These are phyloP conservation scores for Numenius phaeopus DNA, from an alignment of 2,797 vertebrate genomes.

Conservation along the genomic window DNA sequence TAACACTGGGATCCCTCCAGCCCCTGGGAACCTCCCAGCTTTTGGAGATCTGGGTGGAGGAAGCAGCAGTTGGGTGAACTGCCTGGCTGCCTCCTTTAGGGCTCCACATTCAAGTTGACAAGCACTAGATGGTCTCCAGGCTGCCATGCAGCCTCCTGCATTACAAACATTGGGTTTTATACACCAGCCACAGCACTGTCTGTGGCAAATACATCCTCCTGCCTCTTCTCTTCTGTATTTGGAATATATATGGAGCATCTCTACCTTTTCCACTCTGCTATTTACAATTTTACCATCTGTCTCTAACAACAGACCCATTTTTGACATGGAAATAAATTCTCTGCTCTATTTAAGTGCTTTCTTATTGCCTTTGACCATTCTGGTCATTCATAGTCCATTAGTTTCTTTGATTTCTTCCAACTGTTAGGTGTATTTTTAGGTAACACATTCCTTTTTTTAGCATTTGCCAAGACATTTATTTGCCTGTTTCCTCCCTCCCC, in stretches of 20 bases:
- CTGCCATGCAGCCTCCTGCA: rapidly evolving
- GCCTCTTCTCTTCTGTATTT: not conserved
- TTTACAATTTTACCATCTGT: conserved; percentile 7
- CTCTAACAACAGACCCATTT: not conserved
- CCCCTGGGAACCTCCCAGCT: rapidly evolving
- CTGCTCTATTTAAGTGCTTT: conserved; percentile 29
- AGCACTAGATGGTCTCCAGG: not conserved
- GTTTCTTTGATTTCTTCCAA: not conserved
- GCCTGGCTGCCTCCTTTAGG: not conserved
- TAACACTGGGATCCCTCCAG: not conserved
- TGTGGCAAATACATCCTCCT: not conserved
- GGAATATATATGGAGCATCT: not conserved
- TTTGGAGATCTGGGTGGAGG: not conserved
- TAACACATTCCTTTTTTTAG: not conserved
- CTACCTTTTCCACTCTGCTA: not conserved
- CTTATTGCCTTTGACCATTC: conserved; percentile 14
- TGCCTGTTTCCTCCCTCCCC: not conserved
- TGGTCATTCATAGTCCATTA: conserved; percentile 22
- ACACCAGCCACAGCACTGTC: not conserved
- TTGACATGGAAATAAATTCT: conserved; percentile 15
- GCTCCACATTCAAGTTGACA: not conserved
- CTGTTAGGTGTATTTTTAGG: not conserved
- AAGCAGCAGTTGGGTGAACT: not conserved
- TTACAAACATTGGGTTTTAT: rapidly evolving
- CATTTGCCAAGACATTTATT: not conserved